Evolutionary conservation across 2,797 vertebrate species (phyloP), one percentile per base, ranked within the genome.

Genomic region (Lacerta bilineata): DNA sequence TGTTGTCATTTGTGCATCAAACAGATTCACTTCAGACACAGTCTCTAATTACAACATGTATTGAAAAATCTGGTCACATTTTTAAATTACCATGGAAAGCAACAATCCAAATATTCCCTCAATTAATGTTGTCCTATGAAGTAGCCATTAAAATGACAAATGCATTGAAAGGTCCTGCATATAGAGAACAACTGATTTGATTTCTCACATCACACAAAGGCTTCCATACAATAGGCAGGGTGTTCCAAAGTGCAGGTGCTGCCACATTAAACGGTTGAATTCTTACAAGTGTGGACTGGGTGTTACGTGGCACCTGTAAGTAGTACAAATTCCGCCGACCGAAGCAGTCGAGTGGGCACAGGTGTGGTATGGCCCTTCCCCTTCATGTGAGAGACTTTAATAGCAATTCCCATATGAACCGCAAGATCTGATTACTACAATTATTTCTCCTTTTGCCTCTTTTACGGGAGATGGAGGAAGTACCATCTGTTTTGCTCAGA

Each of bases 401-500:
- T 85, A 71, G 33, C 84, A 88, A 87, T 86, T 92, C 83, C 90
- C 87, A 69, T 88, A 85, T 85, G 91, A 66, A 0, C 92, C 94
- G 76, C 92, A 94, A 94, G 93, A 94, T 92, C 94, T 87, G 80
- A 94, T 95, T 95, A 94, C 94, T 90, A 90, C 80, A 93, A 93
- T 94, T 93, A 90, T 86, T 92, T 91, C 13, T 94, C 93, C 93
- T 92, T 90, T 90, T 94, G 81, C 90, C 81, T 91, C 1, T 0
- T 91, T 78, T 59, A 84, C 83, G 96, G 94, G 95, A 95, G 94
- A 95, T 97, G 61, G 33, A 76, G 61, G 74, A 83, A 50, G 43
- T 83, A 25, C 80, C 97, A 97, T 97, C 97, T 98, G 97, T 95
- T 97, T 96, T 95, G 93, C 97, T 95, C 97, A 97, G 97, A 97